phyloP scores from a whole-genome alignment of 2,888 invertebrate species.

The Phoronis australis region DNA sequence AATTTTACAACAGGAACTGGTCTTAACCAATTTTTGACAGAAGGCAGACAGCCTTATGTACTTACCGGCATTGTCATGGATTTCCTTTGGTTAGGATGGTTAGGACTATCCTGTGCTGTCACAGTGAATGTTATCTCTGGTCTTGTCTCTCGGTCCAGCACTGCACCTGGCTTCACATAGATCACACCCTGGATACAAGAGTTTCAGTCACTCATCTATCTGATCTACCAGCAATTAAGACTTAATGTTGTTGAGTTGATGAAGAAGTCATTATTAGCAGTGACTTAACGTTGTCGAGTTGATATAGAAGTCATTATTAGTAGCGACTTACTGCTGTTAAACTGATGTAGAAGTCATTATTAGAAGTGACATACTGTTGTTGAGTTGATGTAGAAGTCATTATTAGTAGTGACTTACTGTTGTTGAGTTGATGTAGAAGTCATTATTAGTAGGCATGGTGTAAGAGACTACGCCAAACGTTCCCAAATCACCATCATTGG shows the following conservation, averaged over 20 bases:
- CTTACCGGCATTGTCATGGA: constrained; percentile 71
- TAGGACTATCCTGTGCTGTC: constrained; percentile 75
- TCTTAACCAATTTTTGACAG: too few relatives aligned
- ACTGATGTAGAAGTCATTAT: background rate
- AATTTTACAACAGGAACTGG: too few relatives aligned
- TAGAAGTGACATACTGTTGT: constrained; percentile 39
- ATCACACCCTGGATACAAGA: constrained; percentile 62
- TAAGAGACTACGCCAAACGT: constrained; percentile 74
- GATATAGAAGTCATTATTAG: too few relatives aligned
- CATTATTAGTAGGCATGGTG: constrained; percentile 64
- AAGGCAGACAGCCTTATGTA: too few relatives aligned
- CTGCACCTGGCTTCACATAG: constrained; percentile 66
- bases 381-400: constrained; percentile 63
- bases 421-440: constrained; percentile 63
- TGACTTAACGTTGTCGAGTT: too few relatives aligned
- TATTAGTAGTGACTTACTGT: constrained; percentile 62
- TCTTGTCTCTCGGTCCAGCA: constrained; percentile 72
- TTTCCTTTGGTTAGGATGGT: constrained; percentile 54
- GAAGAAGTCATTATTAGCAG: too few relatives aligned
- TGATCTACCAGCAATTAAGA: too few relatives aligned
- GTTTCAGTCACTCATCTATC: too few relatives aligned
- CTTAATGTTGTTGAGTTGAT: too few relatives aligned
- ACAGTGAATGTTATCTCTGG: constrained; percentile 71
- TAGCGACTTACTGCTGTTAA: too few relatives aligned
- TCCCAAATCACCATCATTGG: constrained; percentile 55